Evolutionary conservation across 2,888 invertebrate genomes (phyloP).

Genomic region (Amblyjoppa proteus): DNA sequence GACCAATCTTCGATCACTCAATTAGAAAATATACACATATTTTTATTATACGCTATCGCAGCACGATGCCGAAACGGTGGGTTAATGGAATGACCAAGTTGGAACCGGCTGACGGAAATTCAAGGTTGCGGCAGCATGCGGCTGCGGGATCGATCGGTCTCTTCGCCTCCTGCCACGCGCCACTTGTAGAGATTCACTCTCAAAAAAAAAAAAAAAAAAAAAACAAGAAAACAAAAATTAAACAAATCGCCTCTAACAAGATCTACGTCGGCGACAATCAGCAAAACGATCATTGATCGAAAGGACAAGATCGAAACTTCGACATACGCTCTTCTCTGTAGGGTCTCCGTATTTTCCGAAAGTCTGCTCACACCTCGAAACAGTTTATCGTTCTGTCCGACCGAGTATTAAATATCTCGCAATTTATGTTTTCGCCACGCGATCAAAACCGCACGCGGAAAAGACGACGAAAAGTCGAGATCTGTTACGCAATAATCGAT

Average conservation of each 20-base stretch:
- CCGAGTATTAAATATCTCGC: background rate
- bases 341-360: too few species aligned
- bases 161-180: slow-evolving; percentile 11
- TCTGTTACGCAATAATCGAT: slow-evolving; percentile 18
- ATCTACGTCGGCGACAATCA: background rate
- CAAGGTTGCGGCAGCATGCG: slow-evolving; percentile 49
- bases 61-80: background rate
- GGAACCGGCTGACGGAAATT: slow-evolving; percentile 20
- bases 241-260: slow-evolving; percentile 17
- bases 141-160: slow-evolving; percentile 45
- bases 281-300: background rate
- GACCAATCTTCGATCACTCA: slow-evolving; percentile 7
- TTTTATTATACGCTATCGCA: background rate
- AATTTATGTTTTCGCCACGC: background rate
- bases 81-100: slow-evolving; percentile 19
- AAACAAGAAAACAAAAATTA: too few species aligned
- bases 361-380: background rate
- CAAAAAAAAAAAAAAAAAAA: background rate
- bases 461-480: background rate
- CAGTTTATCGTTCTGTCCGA: background rate
- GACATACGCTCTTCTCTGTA: slow-evolving; percentile 8
- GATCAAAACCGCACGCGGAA: background rate
- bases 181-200: slow-evolving; percentile 31
- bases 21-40: background rate
- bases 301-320: background rate